A percentile compares a stretch with the other conserved stretches of the same genome.
Evolutionary conservation across 2,888 invertebrate species (phyloP).

Genomic region (Xylota sylvarum): DNA sequence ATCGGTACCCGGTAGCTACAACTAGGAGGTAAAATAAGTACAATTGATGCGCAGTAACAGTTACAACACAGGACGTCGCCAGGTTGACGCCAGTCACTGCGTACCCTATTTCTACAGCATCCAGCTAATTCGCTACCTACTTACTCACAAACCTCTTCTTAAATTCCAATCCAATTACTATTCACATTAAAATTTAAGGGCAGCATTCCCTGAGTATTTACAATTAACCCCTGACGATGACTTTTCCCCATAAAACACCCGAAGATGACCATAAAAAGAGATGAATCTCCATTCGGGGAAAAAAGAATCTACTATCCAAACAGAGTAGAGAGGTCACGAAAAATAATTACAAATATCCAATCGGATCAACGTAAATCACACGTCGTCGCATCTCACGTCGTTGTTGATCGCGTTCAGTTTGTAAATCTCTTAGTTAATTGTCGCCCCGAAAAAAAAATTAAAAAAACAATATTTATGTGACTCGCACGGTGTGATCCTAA

Average conservation of each 20-base stretch:
- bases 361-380: conserved; percentile 75
- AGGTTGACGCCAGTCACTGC: too few species aligned
- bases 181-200: conserved; percentile 28
- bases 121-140: too few species aligned
- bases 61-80: too few species aligned
- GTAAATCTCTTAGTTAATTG: conserved; percentile 70
- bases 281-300: conserved; percentile 61
- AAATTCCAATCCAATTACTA: neutral
- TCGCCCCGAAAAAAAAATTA: conserved; percentile 16
- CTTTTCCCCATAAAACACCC: conserved; percentile 54
- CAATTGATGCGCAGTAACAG: too few species aligned
- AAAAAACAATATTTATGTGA: conserved; percentile 52
- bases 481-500: conserved; percentile 65
- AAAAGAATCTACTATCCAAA: conserved; percentile 15
- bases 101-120: too few species aligned
- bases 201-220: conserved; percentile 22
- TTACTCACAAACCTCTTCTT: neutral
- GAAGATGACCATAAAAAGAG: conserved; percentile 55
- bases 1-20: too few species aligned
- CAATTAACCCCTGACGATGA: neutral
- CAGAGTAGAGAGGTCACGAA: conserved; percentile 47
- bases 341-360: conserved; percentile 70
- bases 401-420: conserved; percentile 56
- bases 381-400: conserved; percentile 51
- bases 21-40: too few species aligned